Evolutionary conservation across 2,888 invertebrate genomes (phyloP), one percentile per base, ranked within the genome.

Genomic region (Hylaea fasciaria): DNA sequence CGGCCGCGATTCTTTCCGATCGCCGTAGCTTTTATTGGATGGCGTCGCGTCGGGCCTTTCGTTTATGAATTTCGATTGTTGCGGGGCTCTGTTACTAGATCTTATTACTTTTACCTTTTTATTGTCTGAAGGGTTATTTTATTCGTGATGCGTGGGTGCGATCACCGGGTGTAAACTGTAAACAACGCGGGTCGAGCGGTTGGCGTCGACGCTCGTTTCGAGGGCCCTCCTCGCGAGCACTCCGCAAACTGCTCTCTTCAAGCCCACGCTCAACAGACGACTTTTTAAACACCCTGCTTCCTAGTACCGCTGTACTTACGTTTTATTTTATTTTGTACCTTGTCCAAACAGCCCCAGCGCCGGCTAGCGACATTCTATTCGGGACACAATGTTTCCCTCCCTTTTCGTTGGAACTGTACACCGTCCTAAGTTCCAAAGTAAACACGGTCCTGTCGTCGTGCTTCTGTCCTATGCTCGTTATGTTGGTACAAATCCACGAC

Each of bases 401-500:
- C 58, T 41, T 40, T 62, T 44, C 41, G 41, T 56, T 22, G 48
- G 51, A 44, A 37, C 55, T 49, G 50, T 52, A 43, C 57, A 59
- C 61, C 64, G 66, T 66, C 65, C 68, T 83, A 88, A 86, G 84
- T 87, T 84, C 78, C 75, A 83, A 83, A 77, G 81, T 72, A 89
- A 91, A 89, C 78, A 87, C 75, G 62, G 70, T 71, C 65, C 62
- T 69, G 66, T 68, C 73, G 73, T 74, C 73, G 73, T 74, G 85
- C 87, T 88, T 81, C 88, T 86, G 86, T 85, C 81, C 81, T 77
- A 69, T 76, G 72, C 69, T 76, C 72, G 75, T 69, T 71, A 76
- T 86, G 84, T 87, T 85, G 76, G 83, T 86, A 89, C 85, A 89
- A 89, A 89, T 87, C 85, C 82, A 82, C 81, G 77, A 82, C 78